Evolutionary conservation across 2,113 vertebrate genomes (phyloP).

Genomic region (Neotragus pygmaeus): DNA sequence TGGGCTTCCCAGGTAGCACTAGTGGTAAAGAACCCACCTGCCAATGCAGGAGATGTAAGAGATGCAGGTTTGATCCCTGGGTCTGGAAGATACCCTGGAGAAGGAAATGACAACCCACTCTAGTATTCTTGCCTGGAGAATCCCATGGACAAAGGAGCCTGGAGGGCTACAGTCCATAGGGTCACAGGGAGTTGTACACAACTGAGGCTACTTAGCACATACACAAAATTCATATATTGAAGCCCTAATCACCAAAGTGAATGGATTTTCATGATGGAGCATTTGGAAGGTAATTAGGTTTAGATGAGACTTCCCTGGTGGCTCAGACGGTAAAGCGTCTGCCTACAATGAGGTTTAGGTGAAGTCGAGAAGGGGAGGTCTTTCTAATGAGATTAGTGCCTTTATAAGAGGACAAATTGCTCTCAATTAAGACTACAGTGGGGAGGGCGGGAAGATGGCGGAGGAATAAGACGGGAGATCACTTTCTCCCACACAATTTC

Average conservation of each 20-base stretch:
- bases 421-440: neutral
- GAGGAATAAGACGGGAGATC: too few species aligned
- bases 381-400: neutral
- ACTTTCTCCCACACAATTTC: too few species aligned
- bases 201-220: neutral
- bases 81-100: neutral
- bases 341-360: neutral
- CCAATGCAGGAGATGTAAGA: neutral
- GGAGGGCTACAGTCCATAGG: neutral
- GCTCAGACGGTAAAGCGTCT: too few species aligned
- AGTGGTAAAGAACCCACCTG: neutral
- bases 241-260: neutral
- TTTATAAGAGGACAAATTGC: neutral
- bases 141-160: neutral
- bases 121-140: neutral
- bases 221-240: neutral
- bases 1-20: neutral
- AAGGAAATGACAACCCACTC: neutral
- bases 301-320: too few species aligned
- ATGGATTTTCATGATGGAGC: neutral
- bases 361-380: neutral
- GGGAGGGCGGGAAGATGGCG: too few species aligned
- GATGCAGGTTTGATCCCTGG: neutral
- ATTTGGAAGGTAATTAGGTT: neutral
- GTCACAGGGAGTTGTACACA: neutral